Evolutionary conservation across 1,140 invertebrate species (phyloP), one percentile per base, ranked within the genome.

Genomic region (Hyphantria cunea): DNA sequence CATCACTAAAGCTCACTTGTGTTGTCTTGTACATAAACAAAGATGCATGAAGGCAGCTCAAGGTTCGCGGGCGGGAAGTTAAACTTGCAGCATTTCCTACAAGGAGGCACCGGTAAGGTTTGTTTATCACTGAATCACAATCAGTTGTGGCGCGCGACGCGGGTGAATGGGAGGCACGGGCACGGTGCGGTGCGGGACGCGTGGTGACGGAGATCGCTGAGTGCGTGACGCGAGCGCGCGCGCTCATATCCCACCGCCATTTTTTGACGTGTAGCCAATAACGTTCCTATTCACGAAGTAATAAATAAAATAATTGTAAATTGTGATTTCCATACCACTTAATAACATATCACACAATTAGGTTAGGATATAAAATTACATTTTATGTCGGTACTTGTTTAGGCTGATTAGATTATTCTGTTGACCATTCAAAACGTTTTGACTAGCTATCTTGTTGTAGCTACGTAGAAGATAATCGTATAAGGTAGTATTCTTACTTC

Each of bases 111-210:
- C 79, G 74, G 65, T 73, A 62, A 77, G 69, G 72, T 75, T 75
- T 79, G 80, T 82, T 83, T 86, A 80, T 86, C 84, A 83, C 83
- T 83, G 83, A 75, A 67, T 75, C 70, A 74, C 82, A 75, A 67
- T 75, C 70, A 74, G 74, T 67, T 66, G 67, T 62, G 76, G 80
- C 80, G 70, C 68, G 74, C 44, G 45, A 41, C 44, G 64, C 56
- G 55, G 61, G 45, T 10, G 63, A 15, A 55, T 32, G 56, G 64
- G 12, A 44, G 6, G 47, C 60, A 13, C 32, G 41, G 6, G 47
- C 60, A 13, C 32, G 41, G 48, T 37, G 60, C 37, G 52, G 41
- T 44, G 42, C 34, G 45, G 48, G 50, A 53, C 42, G 50, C 51
- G 65, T 33, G 15, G 44, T 75, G 68, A 72, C 76, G 75, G 68